Evolutionary conservation across 2,113 vertebrate genomes (phyloP), one percentile per base, ranked within the genome.

Genomic region (Psettodes erumei): DNA sequence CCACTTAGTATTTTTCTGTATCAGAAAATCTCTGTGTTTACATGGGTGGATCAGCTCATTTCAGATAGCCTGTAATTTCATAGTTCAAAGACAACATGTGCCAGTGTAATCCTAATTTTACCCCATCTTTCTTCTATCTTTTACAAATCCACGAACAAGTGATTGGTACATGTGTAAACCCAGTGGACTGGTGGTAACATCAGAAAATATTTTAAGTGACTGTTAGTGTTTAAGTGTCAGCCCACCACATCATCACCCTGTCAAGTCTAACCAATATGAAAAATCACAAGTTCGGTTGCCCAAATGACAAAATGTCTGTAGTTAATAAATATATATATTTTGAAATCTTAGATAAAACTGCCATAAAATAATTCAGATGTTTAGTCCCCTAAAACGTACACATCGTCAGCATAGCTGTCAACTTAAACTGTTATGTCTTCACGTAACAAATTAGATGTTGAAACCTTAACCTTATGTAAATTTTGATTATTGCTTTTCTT

Each of bases 21-120:
- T 95, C 94, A 95, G 94, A 94, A 95, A 94, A 93, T 90, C 80
- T 90, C 81, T 88, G 90, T 86, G 90, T 93, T 90, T 88, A 93
- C 91, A 85, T 88, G 75, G 84, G 89, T 89, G 90, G 86, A 93
- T 92, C 70, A 81, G 78, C 87, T 91, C 85, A 88, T 90, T 89
- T 93, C 84, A 85, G 86, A 85, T 87, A 71, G 59, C 86, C 79
- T 75, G 65, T 80, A 75, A 82, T 82, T 89, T 88, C 82, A 86
- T 80, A 80, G 84, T 90, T 83, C 54, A 74, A 54, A 65, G 79
- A 71, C 59, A 47, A 76, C 65, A 40, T 5, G 56, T 74, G 66
- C 73, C 83, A 83, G 86, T 85, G 40, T 63, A 75, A 83, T 55
- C 53, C 58, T 65, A 48, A 58, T 51, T 32, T 63, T 21, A 16